Percentiles rank a stretch among this genome's conserved stretches.
Evolutionary conservation across 2,113 vertebrate species (phyloP).

Genomic region (Myxocyprinus asiaticus): DNA sequence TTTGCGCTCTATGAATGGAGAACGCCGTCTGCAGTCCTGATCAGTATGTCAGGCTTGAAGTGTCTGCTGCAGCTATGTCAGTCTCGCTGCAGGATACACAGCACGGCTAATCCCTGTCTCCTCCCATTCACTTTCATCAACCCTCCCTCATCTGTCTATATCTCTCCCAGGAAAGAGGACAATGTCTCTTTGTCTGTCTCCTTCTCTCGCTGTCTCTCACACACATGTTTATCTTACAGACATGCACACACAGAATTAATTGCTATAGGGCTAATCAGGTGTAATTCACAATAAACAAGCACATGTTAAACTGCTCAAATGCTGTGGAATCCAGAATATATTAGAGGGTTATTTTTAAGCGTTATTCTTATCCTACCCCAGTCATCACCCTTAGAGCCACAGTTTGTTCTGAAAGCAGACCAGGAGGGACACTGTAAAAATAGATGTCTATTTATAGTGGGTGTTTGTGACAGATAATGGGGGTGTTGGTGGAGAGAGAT

Average conservation of each 20-base stretch:
- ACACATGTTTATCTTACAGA: not conserved
- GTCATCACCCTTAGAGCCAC: not conserved
- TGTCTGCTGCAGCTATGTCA: slow-evolving; percentile 41
- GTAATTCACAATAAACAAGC: not conserved
- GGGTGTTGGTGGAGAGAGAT: not conserved
- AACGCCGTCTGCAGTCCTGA: slow-evolving; percentile 47
- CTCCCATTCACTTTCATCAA: slow-evolving; percentile 28
- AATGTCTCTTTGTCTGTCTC: no score
- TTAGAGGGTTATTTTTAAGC: not conserved
- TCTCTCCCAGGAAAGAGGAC: no score
- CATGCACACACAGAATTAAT: not conserved
- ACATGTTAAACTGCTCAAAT: not conserved
- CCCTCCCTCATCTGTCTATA: no score
- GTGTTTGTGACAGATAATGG: not conserved
- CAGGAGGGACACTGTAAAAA: not conserved
- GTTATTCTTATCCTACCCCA: not conserved
- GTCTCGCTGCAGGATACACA: slow-evolving; percentile 6
- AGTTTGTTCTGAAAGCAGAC: slow-evolving; percentile 15
- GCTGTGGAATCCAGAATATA: not conserved
- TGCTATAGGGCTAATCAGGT: no score
- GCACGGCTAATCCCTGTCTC: slow-evolving; percentile 13
- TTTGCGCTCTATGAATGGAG: not conserved
- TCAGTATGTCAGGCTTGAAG: slow-evolving; percentile 42
- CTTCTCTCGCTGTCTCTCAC: no score
- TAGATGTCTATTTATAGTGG: slow-evolving; percentile 23